Base-by-base conservation (phyloP, 2,888 invertebrate species). In the Lathronympha strigana region DNA sequence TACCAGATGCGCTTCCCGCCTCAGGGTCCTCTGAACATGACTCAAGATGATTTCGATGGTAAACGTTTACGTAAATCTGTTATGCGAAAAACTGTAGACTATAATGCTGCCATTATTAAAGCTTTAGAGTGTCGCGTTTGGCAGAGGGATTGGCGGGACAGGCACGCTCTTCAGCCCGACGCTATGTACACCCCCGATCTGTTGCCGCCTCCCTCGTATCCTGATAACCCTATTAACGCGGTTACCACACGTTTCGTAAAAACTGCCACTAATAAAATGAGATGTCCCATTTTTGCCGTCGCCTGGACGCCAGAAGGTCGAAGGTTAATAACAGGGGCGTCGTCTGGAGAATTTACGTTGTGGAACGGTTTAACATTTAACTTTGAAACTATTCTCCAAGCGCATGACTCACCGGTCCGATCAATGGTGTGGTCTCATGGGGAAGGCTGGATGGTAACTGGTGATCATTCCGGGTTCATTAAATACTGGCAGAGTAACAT, bases 401-500 rank as follows among this genome's bases (percentile, higher is more conserved):
- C 99, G n/a, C 99, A 99, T 82, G 99, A 99, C 86, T 97, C 98
- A 71, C 98, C 99, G 11, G 99, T 99, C n/a, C 94, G 99, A 72
- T 98, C 99, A 62, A 99, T 99, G 99, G 97, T 98, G 51, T 99
- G 99, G 99, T 98, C 98, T 61, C 98, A 99, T 90, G 99, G 98
- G 80, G 99, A 99, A 92, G 97, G 97, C 76, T 99, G 99, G 99
- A 98, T 99, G 98, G 97, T 99, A 68, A 99, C 99, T 0, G 99
- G 98, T 21, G 99, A 99, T 92, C 99, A 99, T 86, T 96, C 97
- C 58, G 99, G 99, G 68, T 99, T 97, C 87, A 98, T 99, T 72
- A 99, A 99, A 84, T 99, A 99, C 93, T 99, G 99, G 99, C 99
- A 99, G 93, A 98, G 98, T 77, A 99, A 99, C 92, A 99, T 99